phyloP scores from a whole-genome alignment of 2,797 vertebrate genomes.

The Melanotaenia maccullochi region DNA sequence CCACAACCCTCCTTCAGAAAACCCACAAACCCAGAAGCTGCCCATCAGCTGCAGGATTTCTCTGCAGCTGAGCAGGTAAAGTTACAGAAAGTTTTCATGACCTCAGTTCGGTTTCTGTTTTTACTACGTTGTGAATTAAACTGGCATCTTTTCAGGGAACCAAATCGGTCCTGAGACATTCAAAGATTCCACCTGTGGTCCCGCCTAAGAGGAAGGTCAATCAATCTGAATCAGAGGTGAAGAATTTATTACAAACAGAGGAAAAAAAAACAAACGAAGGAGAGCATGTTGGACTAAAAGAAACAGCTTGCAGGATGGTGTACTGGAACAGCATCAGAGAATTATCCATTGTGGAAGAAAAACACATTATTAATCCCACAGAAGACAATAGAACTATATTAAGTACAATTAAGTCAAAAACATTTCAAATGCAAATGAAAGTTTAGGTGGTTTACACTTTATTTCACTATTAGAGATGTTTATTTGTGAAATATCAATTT shows the following conservation, averaged over 20 bases:
- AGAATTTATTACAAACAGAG: background rate
- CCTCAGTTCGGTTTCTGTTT: background rate
- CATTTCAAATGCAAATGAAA: no score
- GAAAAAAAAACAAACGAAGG: no score
- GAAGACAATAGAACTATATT: no score
- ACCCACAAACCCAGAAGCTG: background rate
- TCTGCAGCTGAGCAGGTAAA: conserved; percentile 11
- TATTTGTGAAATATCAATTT: no score
- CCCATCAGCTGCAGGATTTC: no score
- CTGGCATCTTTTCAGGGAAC: conserved; percentile 7
- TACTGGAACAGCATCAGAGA: no score
- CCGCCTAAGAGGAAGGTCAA: background rate
- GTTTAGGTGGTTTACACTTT: no score
- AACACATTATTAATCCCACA: no score
- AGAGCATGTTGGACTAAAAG: background rate
- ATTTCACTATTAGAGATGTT: no score
- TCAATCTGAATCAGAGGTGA: background rate
- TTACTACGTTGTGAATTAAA: background rate
- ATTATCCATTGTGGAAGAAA: no score
- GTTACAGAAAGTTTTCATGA: no score
- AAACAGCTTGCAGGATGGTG: background rate
- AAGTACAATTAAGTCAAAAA: no score
- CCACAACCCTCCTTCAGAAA: background rate
- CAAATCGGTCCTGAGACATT: background rate
- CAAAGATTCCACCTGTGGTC: background rate